Percentiles rank a stretch among this genome's conserved stretches.
Conservation (phyloP, 2,113 vertebrate genomes). For the Tinamus guttatus region DNA sequence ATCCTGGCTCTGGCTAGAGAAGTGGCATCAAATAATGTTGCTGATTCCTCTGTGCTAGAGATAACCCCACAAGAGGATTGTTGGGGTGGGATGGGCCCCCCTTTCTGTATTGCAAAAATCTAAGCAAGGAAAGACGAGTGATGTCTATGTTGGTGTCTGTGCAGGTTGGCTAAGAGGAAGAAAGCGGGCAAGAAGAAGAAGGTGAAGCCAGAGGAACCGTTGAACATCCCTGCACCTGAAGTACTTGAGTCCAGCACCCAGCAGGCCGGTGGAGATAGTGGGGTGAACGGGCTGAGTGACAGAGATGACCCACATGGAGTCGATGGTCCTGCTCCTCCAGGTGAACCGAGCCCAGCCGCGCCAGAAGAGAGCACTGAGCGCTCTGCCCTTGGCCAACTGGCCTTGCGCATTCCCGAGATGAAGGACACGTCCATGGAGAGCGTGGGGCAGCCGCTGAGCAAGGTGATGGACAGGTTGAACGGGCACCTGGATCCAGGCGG, state of each 20-base stretch:
- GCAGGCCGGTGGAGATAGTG: neutral
- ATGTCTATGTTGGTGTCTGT: neutral
- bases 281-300: neutral
- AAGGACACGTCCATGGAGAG: constrained; percentile 93
- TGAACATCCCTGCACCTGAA: rapidly evolving
- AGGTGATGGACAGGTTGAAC: constrained; percentile 88
- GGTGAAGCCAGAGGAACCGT: constrained; percentile 66
- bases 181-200: constrained; percentile 88
- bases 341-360: neutral
- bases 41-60: neutral
- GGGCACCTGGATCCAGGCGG: constrained; percentile 81
- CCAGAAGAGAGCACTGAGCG: neutral
- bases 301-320: neutral
- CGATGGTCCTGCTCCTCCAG: rapidly evolving
- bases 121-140: neutral
- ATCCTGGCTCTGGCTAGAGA: neutral
- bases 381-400: constrained; percentile 43
- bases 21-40: rapidly evolving
- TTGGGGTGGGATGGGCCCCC: neutral
- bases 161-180: constrained; percentile 90
- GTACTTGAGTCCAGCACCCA: neutral
- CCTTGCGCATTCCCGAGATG: constrained; percentile 88
- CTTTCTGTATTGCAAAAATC: rapidly evolving
- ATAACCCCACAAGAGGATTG: neutral
- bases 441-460: constrained; percentile 88